phyloP scores from a whole-genome alignment of 2,888 invertebrate species.

The Apodemia hepburni region DNA sequence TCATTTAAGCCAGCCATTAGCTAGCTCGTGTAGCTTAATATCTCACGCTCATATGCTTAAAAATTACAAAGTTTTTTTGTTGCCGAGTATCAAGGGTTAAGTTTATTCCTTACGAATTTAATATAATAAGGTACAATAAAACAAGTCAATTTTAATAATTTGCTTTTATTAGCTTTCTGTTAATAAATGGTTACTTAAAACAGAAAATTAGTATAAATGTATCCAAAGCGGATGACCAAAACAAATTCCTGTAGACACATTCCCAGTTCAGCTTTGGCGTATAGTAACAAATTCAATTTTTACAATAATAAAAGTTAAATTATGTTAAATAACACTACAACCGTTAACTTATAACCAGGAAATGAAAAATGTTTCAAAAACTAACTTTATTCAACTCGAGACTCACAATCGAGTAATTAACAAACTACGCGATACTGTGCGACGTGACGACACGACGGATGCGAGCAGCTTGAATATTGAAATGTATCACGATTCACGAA shows the following conservation, averaged over 20 bases:
- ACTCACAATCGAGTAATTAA: neutral
- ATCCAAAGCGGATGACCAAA: constrained; percentile 42
- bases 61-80: too few relatives aligned
- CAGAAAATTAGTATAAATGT: constrained; percentile 56
- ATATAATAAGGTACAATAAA: constrained; percentile 14
- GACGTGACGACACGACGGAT: neutral
- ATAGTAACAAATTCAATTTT: constrained; percentile 31
- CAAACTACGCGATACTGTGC: neutral
- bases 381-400: constrained; percentile 9
- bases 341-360: constrained; percentile 1
- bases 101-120: too few relatives aligned
- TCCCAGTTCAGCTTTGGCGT: constrained; percentile 55
- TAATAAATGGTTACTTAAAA: constrained; percentile 66
- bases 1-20: too few relatives aligned
- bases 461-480: neutral
- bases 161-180: constrained; percentile 70
- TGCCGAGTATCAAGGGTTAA: too few relatives aligned
- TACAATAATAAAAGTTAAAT: constrained; percentile 5
- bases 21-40: too few relatives aligned
- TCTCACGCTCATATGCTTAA: too few relatives aligned
- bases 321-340: constrained; percentile 8
- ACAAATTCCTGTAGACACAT: constrained; percentile 12
- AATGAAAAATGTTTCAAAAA: constrained; percentile 6
- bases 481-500: neutral
- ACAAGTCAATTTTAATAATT: constrained; percentile 30